Base-by-base conservation (phyloP, 1,140 invertebrate species). In the Pachyrhynchus sulphureomaculatus region DNA sequence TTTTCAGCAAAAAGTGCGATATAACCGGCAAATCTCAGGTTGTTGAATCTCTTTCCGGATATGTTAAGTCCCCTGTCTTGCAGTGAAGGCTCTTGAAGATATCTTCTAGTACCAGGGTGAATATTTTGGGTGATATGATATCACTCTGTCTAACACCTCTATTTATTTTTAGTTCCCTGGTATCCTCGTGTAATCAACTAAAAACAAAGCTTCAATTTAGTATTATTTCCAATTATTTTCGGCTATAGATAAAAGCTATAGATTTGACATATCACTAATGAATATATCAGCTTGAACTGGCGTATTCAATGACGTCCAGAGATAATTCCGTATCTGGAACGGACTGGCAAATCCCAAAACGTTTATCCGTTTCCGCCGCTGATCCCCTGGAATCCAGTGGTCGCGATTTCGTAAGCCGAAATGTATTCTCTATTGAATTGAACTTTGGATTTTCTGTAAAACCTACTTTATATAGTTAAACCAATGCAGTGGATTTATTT, bases 321-420 rank as follows among this genome's bases (percentile, higher is more conserved):
- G 56, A 41, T 59, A 59, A 59, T 59, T 45, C 56, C 8, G 33
- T n/a, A 29, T 51, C 45, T 45, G 49, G 47, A 49, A 29, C 29
- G 53, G 41, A 2, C 56, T 49, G 29, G 53, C 41, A 44, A 56
- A 47, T 54, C 51, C 33, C 52, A 45, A 48, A 56, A 42, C 44
- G 41, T 56, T 63, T 63, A 63, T 63, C 61, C 49, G 36, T 36
- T 63, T 63, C 33, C 21, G 41, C 41, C 44, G 29, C 39, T 63
- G 61, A 63, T 63, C 61, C 61, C 17, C 17, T 24, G 51, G 47
- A 62, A 62, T 62, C 59, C 59, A 39, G 13, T 60, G 39, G 53
- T 45, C 26, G 53, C 53, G 39, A 56, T 45, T 45, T 23, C 26
- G 18, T 53, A 33, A 26, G 48, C 29, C 41, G 36, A 53, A 53